These are phyloP conservation scores for Quadroppia sp. DNA, from an alignment of 2,888 invertebrate genomes.

Conservation along the genomic window DNA sequence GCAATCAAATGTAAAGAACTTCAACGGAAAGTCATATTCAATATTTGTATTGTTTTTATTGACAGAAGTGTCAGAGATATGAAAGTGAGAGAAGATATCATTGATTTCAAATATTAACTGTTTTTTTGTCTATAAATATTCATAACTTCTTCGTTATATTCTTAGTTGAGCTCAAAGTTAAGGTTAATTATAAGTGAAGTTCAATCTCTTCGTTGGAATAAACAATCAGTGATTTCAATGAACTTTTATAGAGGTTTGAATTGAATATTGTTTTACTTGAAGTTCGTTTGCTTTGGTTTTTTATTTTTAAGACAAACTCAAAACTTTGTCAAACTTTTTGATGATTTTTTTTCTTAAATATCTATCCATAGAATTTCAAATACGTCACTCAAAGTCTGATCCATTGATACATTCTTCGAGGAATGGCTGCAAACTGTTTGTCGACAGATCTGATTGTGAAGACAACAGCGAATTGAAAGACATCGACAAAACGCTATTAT, in stretches of 20 bases:
- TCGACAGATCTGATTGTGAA: slow-evolving; percentile 5
- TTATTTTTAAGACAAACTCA: too few species aligned
- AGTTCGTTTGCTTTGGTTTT: too few species aligned
- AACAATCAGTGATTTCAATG: neutral
- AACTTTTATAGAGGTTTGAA: neutral
- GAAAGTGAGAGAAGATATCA: too few species aligned
- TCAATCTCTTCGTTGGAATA: neutral
- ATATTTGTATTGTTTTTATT: too few species aligned
- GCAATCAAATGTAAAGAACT: too few species aligned
- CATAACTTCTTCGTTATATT: neutral
- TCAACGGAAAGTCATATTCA: too few species aligned
- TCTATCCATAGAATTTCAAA: slow-evolving; percentile 1
- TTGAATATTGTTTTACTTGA: neutral
- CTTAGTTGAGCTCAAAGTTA: neutral
- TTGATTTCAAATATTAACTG: too few species aligned
- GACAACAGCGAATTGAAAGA: neutral
- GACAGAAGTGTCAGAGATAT: too few species aligned
- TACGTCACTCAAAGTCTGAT: slow-evolving; percentile 36
- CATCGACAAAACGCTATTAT: slow-evolving; percentile 17
- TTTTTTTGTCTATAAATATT: too few species aligned
- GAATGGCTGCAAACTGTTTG: slow-evolving; percentile 6
- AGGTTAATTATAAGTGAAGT: neutral
- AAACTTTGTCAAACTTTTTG: too few species aligned
- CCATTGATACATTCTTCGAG: slow-evolving; percentile 17
- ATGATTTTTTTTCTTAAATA: too few species aligned